Base-by-base conservation (phyloP, 1,140 invertebrate species). In the Telenomus remus region DNA sequence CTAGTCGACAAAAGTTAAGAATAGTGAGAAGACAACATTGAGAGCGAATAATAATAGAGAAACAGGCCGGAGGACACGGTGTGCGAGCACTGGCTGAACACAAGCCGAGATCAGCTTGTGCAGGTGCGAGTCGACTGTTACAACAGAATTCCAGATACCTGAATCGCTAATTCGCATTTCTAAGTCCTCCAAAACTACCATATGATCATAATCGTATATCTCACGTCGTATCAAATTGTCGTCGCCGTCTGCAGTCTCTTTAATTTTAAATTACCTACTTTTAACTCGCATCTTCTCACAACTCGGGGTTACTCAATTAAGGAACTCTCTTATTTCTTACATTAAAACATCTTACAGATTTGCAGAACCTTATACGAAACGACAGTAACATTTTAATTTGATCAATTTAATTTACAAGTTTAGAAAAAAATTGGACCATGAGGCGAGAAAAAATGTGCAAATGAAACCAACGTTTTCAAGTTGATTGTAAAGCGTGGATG, bases 301-400 rank as follows among this genome's bases (percentile, higher is more conserved):
- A 80, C 80, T 83, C 72, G 60, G 72, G 75, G 72, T 82, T 81
- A 78, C 80, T 81, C 79, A 79, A 86, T 84, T 79, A 79, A 82
- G 80, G 78, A 84, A 85, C 83, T 86, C 85, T 85, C 81, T 54
- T 57, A 77, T 85, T 85, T 82, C 83, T 6, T 3, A 27, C 19
- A 27, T 27, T 27, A 27, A 27, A 6, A 27, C 19, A 27, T 27
- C 19, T 27, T 27, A 6, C 19, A 27, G 19, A 27, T 27, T 27
- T 27, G 1, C 19, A 27, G 6, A 27, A 1, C 19, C 19, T 27
- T n/a, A n/a, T n/a, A n/a, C n/a, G n/a, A n/a, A n/a, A n/a, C n/a
- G 19, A 27, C 19, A 27, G n/a, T n/a, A 27, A 27, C 1, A 27
- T 27, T 27, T 27, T 27, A 27, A 27, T 27, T 27, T 6, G 19